A percentile compares a stretch with the other conserved stretches of the same genome.
These are phyloP conservation scores for Gopherus flavomarginatus DNA, from an alignment of 2,113 vertebrate species.

Conservation along the genomic window DNA sequence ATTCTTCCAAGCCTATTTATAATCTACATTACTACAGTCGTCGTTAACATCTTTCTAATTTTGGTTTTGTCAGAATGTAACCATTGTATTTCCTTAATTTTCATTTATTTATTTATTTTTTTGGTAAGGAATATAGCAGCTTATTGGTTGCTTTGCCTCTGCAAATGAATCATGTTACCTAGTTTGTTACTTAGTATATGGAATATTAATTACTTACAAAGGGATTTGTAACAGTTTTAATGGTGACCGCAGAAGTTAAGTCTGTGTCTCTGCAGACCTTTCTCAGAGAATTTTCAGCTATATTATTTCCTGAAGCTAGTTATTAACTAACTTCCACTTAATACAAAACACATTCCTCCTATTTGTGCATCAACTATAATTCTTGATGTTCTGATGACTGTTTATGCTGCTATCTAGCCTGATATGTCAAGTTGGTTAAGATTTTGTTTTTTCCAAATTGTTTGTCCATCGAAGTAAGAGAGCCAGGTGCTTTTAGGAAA, in stretches of 20 bases:
- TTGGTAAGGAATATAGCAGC: not conserved
- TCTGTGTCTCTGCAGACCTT: accelerated
- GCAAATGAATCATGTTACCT: not conserved
- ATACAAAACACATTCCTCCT: not conserved
- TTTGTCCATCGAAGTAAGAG: not conserved
- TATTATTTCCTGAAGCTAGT: not conserved
- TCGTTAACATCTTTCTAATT: not conserved
- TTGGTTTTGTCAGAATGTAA: not conserved
- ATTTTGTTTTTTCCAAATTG: not conserved
- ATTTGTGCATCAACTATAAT: not conserved
- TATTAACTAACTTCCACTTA: accelerated
- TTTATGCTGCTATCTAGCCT: accelerated
- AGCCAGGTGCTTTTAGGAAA: not conserved
- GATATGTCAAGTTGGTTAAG: accelerated
- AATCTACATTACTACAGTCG: not conserved
- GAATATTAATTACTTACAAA: accelerated
- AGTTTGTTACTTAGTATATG: accelerated
- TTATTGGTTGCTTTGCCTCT: not conserved
- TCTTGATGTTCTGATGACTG: not conserved
- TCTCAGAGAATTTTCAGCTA: accelerated
- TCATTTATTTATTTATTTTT: no score
- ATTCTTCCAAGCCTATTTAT: not conserved
- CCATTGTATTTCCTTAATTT: not conserved
- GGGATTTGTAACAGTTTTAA: accelerated
- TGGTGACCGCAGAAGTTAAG: not conserved